Evolutionary conservation across 2,888 invertebrate genomes (phyloP).

Genomic region (Nomada flava): DNA sequence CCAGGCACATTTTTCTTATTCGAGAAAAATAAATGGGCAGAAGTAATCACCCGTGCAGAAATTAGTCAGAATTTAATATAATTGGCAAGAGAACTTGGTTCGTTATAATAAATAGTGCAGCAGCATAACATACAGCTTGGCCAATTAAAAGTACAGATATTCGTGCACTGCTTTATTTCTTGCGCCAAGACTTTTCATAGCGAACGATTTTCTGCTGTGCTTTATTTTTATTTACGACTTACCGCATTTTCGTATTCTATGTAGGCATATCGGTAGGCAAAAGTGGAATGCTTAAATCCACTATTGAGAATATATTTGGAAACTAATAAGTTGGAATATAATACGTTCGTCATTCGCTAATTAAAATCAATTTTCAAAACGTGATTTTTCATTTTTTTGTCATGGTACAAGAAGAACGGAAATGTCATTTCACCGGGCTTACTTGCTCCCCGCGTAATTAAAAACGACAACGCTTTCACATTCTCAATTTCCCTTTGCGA

Average conservation of each 20-base stretch:
- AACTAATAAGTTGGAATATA: too few species aligned
- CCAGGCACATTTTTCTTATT: not conserved
- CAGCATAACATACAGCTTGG: not conserved
- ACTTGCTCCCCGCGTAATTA: too few species aligned
- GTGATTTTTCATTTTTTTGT: too few species aligned
- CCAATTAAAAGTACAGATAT: slow-evolving; percentile 25
- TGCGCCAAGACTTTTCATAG: not conserved
- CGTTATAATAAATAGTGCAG: slow-evolving; percentile 21
- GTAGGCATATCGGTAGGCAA: not conserved
- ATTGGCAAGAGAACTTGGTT: slow-evolving; percentile 16
- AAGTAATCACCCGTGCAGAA: not conserved
- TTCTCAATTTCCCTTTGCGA: too few species aligned
- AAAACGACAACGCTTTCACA: too few species aligned
- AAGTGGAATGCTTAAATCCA: not conserved
- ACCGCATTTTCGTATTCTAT: not conserved
- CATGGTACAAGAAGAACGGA: too few species aligned
- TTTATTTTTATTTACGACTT: slow-evolving; percentile 5
- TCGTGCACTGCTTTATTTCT: not conserved
- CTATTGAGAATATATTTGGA: too few species aligned
- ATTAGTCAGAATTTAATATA: slow-evolving; percentile 4
- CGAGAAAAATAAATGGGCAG: not conserved
- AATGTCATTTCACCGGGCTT: too few species aligned
- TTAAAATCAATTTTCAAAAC: too few species aligned
- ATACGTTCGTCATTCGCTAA: too few species aligned
- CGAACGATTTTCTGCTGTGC: not conserved